Percentiles rank a stretch among this genome's conserved stretches.
Evolutionary conservation across 2,797 vertebrate species (phyloP).

Genomic region (Botia almorhae): DNA sequence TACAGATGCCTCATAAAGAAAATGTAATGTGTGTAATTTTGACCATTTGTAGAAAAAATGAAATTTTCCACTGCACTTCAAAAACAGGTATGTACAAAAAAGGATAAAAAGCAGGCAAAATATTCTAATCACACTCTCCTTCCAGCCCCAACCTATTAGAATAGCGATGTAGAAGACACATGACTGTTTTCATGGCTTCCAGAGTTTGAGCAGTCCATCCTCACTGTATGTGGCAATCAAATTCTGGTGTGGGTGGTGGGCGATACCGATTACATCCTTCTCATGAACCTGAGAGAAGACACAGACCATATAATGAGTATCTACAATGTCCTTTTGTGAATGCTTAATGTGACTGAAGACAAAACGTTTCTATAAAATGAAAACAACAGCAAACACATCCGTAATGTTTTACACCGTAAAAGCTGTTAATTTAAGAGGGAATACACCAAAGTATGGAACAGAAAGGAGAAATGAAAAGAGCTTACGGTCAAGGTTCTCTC

Average conservation of each 20-base stretch:
- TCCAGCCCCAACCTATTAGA: neutral
- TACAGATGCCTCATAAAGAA: conserved; percentile 10
- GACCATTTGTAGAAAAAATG: neutral
- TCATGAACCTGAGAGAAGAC: conserved; percentile 86
- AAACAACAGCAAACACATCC: no score
- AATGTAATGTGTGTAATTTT: neutral
- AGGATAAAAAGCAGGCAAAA: neutral
- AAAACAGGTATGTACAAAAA: conserved; percentile 59
- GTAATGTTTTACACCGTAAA: no score
- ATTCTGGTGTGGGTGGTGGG: conserved; percentile 98
- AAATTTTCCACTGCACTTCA: conserved; percentile 26
- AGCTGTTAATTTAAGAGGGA: no score
- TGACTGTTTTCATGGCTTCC: conserved; percentile 86
- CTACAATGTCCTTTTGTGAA: neutral
- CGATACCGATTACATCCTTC: conserved; percentile 98
- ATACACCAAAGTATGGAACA: no score
- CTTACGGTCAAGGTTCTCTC: conserved; percentile 97
- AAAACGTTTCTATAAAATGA: neutral
- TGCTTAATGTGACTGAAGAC: neutral
- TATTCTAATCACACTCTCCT: neutral
- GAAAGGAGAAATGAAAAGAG: neutral
- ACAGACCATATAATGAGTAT: neutral
- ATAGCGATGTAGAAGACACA: neutral
- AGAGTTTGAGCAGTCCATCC: conserved; percentile 96
- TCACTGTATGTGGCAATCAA: conserved; percentile 95